Evolutionary conservation across 2,113 vertebrate genomes (phyloP).

Genomic region (Megatriorchis doriae): DNA sequence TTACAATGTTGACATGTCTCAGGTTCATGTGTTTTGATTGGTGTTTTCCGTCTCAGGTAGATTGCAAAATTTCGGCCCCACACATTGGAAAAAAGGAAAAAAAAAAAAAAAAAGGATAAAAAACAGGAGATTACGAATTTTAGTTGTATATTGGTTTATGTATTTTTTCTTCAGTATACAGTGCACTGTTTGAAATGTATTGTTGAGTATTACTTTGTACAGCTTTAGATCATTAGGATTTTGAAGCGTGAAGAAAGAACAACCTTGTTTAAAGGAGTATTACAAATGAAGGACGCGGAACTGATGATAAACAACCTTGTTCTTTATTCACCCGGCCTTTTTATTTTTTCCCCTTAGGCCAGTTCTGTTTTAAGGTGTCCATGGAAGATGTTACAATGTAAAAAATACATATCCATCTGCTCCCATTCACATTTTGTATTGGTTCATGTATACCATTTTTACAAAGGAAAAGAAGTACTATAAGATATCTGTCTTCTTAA

Average conservation of each 20-base stretch:
- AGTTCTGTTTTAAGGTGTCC: slow-evolving; percentile 81
- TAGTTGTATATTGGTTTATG: slow-evolving; percentile 82
- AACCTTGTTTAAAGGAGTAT: slow-evolving; percentile 76
- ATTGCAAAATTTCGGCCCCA: slow-evolving; percentile 81
- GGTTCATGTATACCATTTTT: slow-evolving; percentile 86
- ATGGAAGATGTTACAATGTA: slow-evolving; percentile 78
- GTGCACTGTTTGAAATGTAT: slow-evolving; percentile 86
- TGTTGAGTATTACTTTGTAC: slow-evolving; percentile 88
- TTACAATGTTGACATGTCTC: slow-evolving; percentile 84
- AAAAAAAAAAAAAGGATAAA: slow-evolving; percentile 38
- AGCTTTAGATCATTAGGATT: slow-evolving; percentile 77
- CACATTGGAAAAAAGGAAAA: slow-evolving; percentile 62
- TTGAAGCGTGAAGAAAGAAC: slow-evolving; percentile 79
- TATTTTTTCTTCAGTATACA: slow-evolving; percentile 81
- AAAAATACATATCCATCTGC: slow-evolving; percentile 78
- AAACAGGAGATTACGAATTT: slow-evolving; percentile 71
- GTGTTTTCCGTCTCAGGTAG: slow-evolving; percentile 88
- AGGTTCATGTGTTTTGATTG: slow-evolving; percentile 84
- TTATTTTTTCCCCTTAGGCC: slow-evolving; percentile 73
- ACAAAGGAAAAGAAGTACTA: slow-evolving; percentile 85
- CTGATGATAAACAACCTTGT: slow-evolving; percentile 80
- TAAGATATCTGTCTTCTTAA: slow-evolving; percentile 86
- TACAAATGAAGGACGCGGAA: slow-evolving; percentile 63
- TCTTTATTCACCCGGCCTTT: slow-evolving; percentile 76
- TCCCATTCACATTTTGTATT: slow-evolving; percentile 83